Percentiles rank a stretch among this genome's conserved stretches.
Evolutionary conservation across 2,888 invertebrate genomes (phyloP).

Genomic region (Dioctria linearis): DNA sequence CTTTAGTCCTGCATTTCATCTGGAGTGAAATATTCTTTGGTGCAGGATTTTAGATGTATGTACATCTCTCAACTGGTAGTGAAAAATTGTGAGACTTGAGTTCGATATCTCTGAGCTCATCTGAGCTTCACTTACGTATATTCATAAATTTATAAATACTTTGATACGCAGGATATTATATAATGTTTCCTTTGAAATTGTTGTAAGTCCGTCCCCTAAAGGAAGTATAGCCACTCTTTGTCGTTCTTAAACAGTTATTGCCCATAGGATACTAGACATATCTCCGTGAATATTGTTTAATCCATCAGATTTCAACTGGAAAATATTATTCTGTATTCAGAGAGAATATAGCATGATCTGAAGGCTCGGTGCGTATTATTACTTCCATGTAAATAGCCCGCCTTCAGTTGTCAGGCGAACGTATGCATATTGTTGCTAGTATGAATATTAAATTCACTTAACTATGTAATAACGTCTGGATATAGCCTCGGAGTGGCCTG

Average conservation of each 20-base stretch:
- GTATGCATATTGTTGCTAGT: conserved; percentile 26
- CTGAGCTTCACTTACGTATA: too few species aligned
- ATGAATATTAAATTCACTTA: conserved; percentile 41
- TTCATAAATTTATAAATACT: too few species aligned
- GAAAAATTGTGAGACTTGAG: not conserved
- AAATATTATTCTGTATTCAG: too few species aligned
- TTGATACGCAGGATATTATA: too few species aligned
- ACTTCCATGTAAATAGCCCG: not conserved
- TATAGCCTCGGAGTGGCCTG: not conserved
- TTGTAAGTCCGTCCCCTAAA: too few species aligned
- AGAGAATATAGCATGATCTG: not conserved
- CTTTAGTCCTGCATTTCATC: conserved; percentile 8
- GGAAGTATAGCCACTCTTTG: too few species aligned
- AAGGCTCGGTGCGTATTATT: conserved; percentile 13
- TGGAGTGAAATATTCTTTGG: conserved; percentile 9
- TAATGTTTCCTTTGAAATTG: too few species aligned
- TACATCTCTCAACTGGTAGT: not conserved
- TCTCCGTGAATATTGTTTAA: too few species aligned
- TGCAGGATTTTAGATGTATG: not conserved
- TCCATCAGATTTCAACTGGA: too few species aligned
- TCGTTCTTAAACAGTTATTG: too few species aligned
- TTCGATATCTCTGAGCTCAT: conserved; percentile 7
- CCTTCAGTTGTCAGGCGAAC: not conserved
- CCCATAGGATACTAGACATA: too few species aligned
- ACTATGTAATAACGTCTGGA: conserved; percentile 22